Evolutionary conservation across 2,113 vertebrate species (phyloP), one percentile per base, ranked within the genome.

Genomic region (Rhinolophus ferrumequinum): DNA sequence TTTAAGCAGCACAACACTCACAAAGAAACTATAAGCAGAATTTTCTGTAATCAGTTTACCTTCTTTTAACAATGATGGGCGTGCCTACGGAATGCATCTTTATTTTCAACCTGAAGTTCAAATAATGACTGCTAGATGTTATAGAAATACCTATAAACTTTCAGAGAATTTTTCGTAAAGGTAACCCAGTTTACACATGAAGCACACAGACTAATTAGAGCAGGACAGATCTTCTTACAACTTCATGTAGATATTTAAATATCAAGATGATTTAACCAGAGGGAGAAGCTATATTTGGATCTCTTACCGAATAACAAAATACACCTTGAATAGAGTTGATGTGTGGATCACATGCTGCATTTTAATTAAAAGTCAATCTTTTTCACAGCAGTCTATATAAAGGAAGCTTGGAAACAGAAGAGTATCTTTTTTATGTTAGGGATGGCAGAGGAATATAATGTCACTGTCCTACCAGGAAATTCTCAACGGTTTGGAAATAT

Each of bases 41-140:
- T 33, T 72, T 82, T 83, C n/a, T 82, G 0, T 62, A 18, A 91
- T 72, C 73, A 82, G 0, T 72, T 90, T 70, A 26, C 50, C 22
- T 93, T 66, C 47, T 76, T 30, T 76, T 87, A 84, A 62, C 14
- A 11, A 15, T 81, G 52, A 52, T 22, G 9, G 79, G 12, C 66
- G n/a, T 83, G 54, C 35, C 58, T 62, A 8, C 38, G 0, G 62
- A n/a, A 79, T 64, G 6, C 47, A 12, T 84, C 56, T 82, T 93
- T 84, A 83, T 83, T 96, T 95, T 84, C 80, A 97, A 80, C 80
- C 16, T 50, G 76, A 88, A 86, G 9, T 90, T 75, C 93, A 97
- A 88, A 66, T 62, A 90, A 44, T 66, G 30, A 64, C 86, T 77
- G 56, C 79, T 64, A 60, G 38, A n/a, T 87, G 50, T 60, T 75